A percentile compares a stretch with the other conserved stretches of the same genome.
Conservation (phyloP, 2,113 vertebrate species). For the Fulmarus glacialis region DNA sequence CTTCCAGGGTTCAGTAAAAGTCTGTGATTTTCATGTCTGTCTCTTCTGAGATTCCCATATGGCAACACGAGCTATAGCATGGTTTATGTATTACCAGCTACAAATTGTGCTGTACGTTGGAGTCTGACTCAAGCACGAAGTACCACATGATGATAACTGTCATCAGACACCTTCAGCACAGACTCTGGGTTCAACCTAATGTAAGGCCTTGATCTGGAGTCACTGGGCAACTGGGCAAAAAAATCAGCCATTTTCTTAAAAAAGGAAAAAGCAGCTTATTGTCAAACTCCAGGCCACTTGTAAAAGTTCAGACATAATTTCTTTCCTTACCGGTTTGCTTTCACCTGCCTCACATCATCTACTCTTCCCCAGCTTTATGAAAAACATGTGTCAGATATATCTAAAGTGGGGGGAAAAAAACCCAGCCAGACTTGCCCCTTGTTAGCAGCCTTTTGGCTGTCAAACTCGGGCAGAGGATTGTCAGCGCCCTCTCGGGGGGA, state of each 20-base stretch:
- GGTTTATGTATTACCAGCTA: neutral
- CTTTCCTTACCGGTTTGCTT: neutral
- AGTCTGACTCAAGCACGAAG: neutral
- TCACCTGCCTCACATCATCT: neutral
- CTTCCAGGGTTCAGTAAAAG: neutral
- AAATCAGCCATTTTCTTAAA: neutral
- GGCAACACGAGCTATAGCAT: neutral
- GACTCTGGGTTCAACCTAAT: neutral
- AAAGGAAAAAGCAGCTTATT: neutral
- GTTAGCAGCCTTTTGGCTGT: neutral
- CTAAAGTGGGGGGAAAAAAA: neutral
- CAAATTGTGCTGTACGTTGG: neutral
- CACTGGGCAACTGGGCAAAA: neutral
- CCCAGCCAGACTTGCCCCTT: neutral
- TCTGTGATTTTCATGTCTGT: neutral
- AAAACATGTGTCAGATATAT: neutral
- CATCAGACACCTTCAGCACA: neutral
- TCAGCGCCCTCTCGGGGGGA: slow-evolving; percentile 57
- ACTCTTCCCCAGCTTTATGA: neutral
- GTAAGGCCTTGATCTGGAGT: neutral
- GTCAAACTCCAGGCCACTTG: neutral
- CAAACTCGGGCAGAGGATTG: neutral
- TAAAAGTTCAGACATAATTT: neutral
- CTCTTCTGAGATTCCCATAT: neutral
- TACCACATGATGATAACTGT: neutral